Conservation (phyloP, 2,888 invertebrate species). For the Drosophila monieri region DNA sequence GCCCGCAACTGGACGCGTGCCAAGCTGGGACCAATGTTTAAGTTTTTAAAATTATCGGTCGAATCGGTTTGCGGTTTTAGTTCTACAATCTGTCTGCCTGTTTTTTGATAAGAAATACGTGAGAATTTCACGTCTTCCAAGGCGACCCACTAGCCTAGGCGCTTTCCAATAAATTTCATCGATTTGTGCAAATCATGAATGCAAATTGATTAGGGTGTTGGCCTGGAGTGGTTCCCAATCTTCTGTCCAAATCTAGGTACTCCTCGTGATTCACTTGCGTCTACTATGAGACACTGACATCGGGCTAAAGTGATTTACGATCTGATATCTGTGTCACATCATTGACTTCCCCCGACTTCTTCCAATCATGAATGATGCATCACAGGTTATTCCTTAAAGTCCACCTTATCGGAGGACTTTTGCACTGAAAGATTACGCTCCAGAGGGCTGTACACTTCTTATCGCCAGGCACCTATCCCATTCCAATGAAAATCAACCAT, state of each 20-base stretch:
- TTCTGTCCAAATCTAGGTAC: neutral
- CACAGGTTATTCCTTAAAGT: neutral
- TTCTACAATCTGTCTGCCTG: slow-evolving; percentile 36
- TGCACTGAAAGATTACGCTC: neutral
- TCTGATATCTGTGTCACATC: neutral
- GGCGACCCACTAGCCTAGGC: slow-evolving; percentile 8
- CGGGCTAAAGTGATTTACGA: slow-evolving; percentile 3
- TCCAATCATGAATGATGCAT: slow-evolving; percentile 12
- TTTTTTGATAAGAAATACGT: slow-evolving; percentile 62
- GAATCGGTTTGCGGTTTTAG: slow-evolving; percentile 32
- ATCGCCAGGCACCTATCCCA: neutral
- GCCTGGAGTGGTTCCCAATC: slow-evolving; percentile 16
- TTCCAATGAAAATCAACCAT: slow-evolving; percentile 6
- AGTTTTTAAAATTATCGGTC: slow-evolving; percentile 21
- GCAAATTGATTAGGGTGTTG: slow-evolving; percentile 35
- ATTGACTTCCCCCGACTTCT: neutral
- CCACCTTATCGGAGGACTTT: neutral
- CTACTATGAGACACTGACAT: neutral
- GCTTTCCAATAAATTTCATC: slow-evolving; percentile 7
- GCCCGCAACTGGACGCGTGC: slow-evolving; percentile 41
- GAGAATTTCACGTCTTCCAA: slow-evolving; percentile 38
- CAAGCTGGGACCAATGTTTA: slow-evolving; percentile 9
- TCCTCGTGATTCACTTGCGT: neutral
- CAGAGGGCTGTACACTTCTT: too few relatives aligned
- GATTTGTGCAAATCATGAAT: slow-evolving; percentile 29